phyloP scores from a whole-genome alignment of 2,797 vertebrate genomes.

The Diplodus puntazzo region DNA sequence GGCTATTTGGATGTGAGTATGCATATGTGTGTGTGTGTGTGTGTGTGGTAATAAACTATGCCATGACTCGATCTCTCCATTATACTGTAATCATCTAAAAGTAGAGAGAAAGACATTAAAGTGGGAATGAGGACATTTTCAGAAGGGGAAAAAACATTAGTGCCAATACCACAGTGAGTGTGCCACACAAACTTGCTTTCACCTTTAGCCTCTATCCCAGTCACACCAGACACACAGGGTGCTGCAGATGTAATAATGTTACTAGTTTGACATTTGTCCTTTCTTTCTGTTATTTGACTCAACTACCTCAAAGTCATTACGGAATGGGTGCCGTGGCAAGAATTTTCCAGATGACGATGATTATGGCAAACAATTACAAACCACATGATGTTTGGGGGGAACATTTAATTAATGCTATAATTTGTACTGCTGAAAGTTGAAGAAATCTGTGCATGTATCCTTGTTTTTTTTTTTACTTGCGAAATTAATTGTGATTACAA shows the following conservation, averaged over 20 bases:
- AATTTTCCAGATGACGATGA: conserved; percentile 26
- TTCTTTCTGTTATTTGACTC: conserved; percentile 54
- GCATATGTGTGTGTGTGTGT: conserved; percentile 3
- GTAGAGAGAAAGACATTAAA: conserved; percentile 73
- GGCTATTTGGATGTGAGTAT: conserved; percentile 59
- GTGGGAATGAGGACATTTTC: conserved; percentile 74
- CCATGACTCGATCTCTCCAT: conserved; percentile 81
- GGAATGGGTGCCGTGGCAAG: conserved; percentile 27
- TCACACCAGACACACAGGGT: conserved; percentile 44
- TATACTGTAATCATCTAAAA: conserved; percentile 79
- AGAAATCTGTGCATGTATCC: neutral
- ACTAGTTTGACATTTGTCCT: conserved; percentile 29
- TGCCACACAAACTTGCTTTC: conserved; percentile 72
- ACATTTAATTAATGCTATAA: neutral
- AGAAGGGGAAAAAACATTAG: conserved; percentile 49
- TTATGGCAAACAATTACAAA: conserved; percentile 20
- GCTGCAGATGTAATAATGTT: conserved; percentile 32
- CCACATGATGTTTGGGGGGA: conserved; percentile 1
- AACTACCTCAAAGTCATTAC: conserved; percentile 41
- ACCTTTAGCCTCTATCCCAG: conserved; percentile 70
- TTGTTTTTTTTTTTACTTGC: neutral
- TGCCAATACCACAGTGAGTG: conserved; percentile 72
- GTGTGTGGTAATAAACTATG: conserved; percentile 71
- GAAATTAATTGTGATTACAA: neutral
- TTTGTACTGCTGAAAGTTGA: neutral